Evolutionary conservation across 2,113 vertebrate genomes (phyloP).

Genomic region (Prochilodus magdalenae): DNA sequence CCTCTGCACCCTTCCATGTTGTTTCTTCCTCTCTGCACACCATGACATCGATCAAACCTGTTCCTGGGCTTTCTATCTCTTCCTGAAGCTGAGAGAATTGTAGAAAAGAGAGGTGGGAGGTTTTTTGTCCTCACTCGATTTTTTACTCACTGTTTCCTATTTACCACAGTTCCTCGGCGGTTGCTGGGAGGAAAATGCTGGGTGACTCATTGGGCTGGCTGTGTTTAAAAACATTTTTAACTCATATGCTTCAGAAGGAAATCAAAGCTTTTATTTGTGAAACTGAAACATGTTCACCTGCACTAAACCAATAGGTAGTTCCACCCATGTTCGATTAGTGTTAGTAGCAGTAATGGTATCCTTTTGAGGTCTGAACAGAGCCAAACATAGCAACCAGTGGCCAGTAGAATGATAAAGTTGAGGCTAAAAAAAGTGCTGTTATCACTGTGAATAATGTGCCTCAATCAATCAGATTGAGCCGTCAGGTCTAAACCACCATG

Average conservation of each 20-base stretch:
- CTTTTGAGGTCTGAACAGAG: too few relatives aligned
- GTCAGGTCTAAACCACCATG: too few relatives aligned
- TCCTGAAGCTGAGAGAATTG: conserved; percentile 76
- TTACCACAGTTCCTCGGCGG: conserved; percentile 73
- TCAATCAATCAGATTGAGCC: too few relatives aligned
- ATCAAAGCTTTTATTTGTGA: conserved; percentile 14
- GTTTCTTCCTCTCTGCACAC: conserved; percentile 85
- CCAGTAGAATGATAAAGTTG: too few relatives aligned
- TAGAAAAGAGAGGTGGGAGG: conserved; percentile 52
- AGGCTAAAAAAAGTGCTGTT: too few relatives aligned
- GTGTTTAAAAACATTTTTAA: background rate
- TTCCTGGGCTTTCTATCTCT: conserved; percentile 88
- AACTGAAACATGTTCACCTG: conserved; percentile 60
- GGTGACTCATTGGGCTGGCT: conserved; percentile 70
- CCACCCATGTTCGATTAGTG: too few relatives aligned
- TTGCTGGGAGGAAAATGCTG: conserved; percentile 71
- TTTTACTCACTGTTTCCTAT: conserved; percentile 80
- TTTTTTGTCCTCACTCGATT: conserved; percentile 75
- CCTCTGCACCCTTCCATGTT: conserved; percentile 75
- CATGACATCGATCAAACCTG: conserved; percentile 88
- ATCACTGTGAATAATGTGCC: too few relatives aligned
- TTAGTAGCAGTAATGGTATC: too few relatives aligned
- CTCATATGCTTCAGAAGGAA: background rate
- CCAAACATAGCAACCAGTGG: too few relatives aligned
- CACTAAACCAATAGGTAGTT: background rate